Percentiles rank a stretch among this genome's conserved stretches.
These are phyloP conservation scores for Nasonia longicornis DNA, from an alignment of 1,140 invertebrate genomes.

Conservation along the genomic window DNA sequence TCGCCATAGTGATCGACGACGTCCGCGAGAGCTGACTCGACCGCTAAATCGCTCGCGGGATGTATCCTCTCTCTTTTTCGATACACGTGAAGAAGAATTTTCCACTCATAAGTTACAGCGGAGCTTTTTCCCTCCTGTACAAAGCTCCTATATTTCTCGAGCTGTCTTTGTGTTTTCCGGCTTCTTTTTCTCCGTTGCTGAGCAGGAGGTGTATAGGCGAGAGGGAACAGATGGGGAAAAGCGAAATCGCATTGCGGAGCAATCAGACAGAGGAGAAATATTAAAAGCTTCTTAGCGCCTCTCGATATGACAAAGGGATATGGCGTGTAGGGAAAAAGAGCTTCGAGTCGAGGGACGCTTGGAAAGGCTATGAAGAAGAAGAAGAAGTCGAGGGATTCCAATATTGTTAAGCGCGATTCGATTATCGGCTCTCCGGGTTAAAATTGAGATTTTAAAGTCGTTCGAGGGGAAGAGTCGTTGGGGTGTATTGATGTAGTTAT, in stretches of 20 bases:
- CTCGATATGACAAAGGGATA: slow-evolving; percentile 19
- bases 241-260: neutral
- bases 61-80: too few relatives aligned
- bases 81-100: too few relatives aligned
- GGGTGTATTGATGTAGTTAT: neutral
- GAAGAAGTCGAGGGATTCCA: slow-evolving; percentile 12
- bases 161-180: neutral
- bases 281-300: slow-evolving; percentile 29
- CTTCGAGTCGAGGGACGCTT: neutral
- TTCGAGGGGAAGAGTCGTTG: neutral
- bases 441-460: slow-evolving; percentile 14
- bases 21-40: too few relatives aligned
- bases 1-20: too few relatives aligned
- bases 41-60: too few relatives aligned
- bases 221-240: neutral
- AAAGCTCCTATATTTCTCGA: neutral
- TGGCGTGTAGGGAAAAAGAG: neutral
- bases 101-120: too few relatives aligned
- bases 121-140: too few relatives aligned
- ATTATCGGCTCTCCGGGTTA: neutral
- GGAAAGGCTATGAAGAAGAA: neutral
- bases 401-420: slow-evolving; percentile 22
- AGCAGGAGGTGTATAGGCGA: too few relatives aligned
- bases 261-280: slow-evolving; percentile 28
- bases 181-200: neutral